A percentile compares a stretch with the other conserved stretches of the same genome.
Evolutionary conservation across 2,888 invertebrate species (phyloP).

Genomic region (Sminthurinus aureus): DNA sequence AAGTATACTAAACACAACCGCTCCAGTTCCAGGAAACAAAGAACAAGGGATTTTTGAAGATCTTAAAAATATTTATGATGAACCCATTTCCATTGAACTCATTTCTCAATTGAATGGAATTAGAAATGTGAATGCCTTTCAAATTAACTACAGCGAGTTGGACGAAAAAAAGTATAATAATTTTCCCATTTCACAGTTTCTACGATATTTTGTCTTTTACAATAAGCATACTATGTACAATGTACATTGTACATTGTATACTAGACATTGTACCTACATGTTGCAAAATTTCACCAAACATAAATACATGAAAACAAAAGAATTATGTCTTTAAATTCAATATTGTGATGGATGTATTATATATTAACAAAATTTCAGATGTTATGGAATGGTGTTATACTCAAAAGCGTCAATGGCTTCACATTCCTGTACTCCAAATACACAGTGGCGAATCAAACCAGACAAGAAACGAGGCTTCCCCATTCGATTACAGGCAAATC

Average conservation of each 20-base stretch:
- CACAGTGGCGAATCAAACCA: conserved; percentile 23
- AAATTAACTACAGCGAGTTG: conserved; percentile 25
- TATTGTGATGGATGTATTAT: not conserved
- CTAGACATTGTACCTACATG: too few species aligned
- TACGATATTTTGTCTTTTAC: not conserved
- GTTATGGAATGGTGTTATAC: conserved; percentile 37
- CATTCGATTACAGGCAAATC: conserved; percentile 21
- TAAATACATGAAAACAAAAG: too few species aligned
- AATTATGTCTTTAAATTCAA: not conserved
- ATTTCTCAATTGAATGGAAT: conserved; percentile 27
- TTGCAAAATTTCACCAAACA: too few species aligned
- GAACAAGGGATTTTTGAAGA: conserved; percentile 3
- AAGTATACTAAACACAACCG: too few species aligned
- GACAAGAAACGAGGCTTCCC: conserved; percentile 30
- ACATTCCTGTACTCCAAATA: conserved; percentile 35
- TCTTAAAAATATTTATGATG: conserved; percentile 5
- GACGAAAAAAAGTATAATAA: conserved; percentile 17
- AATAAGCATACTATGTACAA: not conserved
- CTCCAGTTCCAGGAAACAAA: not conserved
- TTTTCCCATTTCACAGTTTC: not conserved
- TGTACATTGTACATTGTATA: not conserved
- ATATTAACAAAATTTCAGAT: conserved; percentile 1
- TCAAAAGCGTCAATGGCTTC: conserved; percentile 7
- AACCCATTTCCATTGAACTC: not conserved
- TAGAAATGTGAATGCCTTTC: conserved; percentile 34